phyloP scores from a whole-genome alignment of 2,113 vertebrate species.

The Willisornis vidua region DNA sequence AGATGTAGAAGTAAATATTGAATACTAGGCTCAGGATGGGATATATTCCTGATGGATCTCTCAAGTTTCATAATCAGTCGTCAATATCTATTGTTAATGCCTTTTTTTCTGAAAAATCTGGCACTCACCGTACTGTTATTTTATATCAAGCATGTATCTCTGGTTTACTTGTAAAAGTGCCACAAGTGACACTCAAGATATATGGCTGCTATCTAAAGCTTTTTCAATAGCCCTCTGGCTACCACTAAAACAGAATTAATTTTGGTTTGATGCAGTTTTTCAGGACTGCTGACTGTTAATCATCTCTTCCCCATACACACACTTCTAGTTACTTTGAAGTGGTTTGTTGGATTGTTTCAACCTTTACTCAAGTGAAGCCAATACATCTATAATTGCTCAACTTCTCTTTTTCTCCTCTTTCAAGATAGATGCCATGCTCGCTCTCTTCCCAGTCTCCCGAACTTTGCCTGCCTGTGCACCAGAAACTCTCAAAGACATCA shows the following conservation, averaged over 20 bases:
- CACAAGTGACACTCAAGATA: background rate
- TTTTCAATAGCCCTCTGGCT: conserved; percentile 30
- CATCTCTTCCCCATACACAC: background rate
- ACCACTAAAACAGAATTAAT: conserved; percentile 2
- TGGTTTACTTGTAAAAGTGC: background rate
- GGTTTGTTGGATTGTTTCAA: background rate
- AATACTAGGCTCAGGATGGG: background rate
- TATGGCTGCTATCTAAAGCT: background rate
- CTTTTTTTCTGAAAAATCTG: background rate
- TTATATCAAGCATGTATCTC: background rate
- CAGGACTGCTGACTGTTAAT: conserved; percentile 16
- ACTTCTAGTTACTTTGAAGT: conserved; percentile 10
- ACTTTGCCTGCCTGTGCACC: background rate
- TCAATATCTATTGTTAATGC: background rate
- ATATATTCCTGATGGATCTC: background rate
- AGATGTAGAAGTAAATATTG: background rate
- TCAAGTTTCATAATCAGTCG: background rate
- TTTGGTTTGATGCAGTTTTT: conserved; percentile 19
- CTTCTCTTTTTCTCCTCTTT: background rate
- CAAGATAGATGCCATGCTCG: background rate
- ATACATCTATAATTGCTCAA: background rate
- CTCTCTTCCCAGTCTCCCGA: background rate
- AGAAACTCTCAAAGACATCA: background rate
- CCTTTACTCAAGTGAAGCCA: background rate
- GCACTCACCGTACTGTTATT: background rate